These are phyloP conservation scores for Phyllopteryx taeniolatus DNA, from an alignment of 2,113 vertebrate species.

Conservation along the genomic window DNA sequence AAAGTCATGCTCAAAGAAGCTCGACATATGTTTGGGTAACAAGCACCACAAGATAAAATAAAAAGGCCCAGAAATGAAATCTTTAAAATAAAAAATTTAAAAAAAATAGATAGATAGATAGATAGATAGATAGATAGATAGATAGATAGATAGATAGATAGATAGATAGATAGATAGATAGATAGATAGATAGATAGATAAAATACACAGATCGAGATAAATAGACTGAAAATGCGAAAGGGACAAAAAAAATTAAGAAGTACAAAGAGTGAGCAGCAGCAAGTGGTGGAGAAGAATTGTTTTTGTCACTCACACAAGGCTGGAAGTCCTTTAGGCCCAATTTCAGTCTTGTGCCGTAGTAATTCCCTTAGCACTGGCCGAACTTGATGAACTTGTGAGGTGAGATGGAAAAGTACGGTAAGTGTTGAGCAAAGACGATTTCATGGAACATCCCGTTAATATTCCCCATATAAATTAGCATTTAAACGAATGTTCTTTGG, in stretches of 20 bases:
- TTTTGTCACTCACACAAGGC: neutral
- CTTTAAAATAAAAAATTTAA: too few relatives aligned
- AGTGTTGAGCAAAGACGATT: neutral
- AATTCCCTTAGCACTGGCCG: neutral
- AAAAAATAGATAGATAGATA: too few relatives aligned
- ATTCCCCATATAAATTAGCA: slow-evolving; percentile 3
- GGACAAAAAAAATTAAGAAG: neutral
- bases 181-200: too few relatives aligned
- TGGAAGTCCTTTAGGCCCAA: neutral
- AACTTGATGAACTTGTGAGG: neutral
- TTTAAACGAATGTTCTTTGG: slow-evolving; percentile 13
- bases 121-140: too few relatives aligned
- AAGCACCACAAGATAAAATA: too few relatives aligned
- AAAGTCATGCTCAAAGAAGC: too few relatives aligned
- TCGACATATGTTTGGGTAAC: too few relatives aligned
- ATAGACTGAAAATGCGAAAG: neutral
- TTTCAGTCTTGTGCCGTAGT: neutral
- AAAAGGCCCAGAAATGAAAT: too few relatives aligned
- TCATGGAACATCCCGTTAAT: slow-evolving; percentile 6
- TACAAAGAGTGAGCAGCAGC: neutral
- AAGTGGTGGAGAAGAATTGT: neutral
- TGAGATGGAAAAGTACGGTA: neutral
- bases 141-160: too few relatives aligned
- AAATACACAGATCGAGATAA: too few relatives aligned
- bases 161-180: too few relatives aligned